phyloP scores from a whole-genome alignment of 2,888 invertebrate species.

The Zygogramma bicolorata region DNA sequence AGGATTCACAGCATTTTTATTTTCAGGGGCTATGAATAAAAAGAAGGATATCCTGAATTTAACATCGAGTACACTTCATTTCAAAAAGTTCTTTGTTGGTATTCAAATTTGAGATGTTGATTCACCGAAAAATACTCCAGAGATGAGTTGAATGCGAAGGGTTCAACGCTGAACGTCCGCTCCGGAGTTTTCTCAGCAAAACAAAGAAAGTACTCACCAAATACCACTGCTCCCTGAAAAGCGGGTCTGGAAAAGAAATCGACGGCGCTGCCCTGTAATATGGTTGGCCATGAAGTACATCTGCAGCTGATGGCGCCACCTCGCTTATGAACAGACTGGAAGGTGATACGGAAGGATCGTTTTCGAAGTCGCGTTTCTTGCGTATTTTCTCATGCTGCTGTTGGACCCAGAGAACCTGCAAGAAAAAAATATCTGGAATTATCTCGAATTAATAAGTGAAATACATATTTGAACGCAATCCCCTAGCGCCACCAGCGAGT shows the following conservation, averaged over 20 bases:
- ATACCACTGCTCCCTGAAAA: constrained; percentile 97
- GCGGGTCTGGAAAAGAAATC: constrained; percentile 85
- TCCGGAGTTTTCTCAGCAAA: too few species aligned
- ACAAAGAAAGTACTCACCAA: too few species aligned
- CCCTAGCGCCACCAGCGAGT: too few species aligned
- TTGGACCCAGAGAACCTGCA: constrained; percentile 91
- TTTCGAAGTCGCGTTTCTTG: constrained; percentile 89
- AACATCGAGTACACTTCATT: too few species aligned
- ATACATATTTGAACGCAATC: neutral
- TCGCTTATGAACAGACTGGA: constrained; percentile 66
- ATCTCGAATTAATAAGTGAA: neutral
- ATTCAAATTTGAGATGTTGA: too few species aligned
- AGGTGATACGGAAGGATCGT: constrained; percentile 69
- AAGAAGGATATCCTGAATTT: too few species aligned
- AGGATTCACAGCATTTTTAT: too few species aligned
- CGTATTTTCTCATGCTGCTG: constrained; percentile 92
- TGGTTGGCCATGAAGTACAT: constrained; percentile 62
- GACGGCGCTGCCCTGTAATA: constrained; percentile 62
- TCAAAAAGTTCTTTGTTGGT: too few species aligned
- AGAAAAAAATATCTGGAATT: constrained; percentile 41
- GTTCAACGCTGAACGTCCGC: too few species aligned
- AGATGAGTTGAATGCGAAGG: too few species aligned
- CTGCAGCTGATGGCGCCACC: constrained; percentile 66
- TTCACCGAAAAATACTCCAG: too few species aligned
- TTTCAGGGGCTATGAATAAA: too few species aligned